A percentile compares a stretch with the other conserved stretches of the same genome.
These are phyloP conservation scores for Cyclargus thomasi DNA, from an alignment of 1,140 invertebrate species.

Conservation along the genomic window DNA sequence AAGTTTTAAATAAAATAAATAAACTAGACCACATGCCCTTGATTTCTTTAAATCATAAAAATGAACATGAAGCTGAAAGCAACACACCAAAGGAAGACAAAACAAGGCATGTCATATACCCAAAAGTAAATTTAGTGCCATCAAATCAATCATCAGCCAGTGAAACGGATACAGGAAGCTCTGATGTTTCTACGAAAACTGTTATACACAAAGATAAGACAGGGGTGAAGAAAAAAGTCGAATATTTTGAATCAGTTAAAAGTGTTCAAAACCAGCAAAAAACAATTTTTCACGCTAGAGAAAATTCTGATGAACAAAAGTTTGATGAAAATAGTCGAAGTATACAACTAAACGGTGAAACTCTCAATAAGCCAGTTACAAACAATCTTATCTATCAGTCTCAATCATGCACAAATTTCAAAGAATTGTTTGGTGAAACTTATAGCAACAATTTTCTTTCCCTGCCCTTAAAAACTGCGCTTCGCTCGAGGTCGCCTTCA, in stretches of 20 bases:
- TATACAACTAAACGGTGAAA: not conserved
- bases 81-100: conserved; percentile 20
- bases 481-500: conserved; percentile 60
- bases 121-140: conserved; percentile 45
- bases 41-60: conserved; percentile 30
- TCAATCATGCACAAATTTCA: conserved; percentile 83
- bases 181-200: conserved; percentile 80
- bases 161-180: conserved; percentile 82
- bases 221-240: conserved; percentile 83
- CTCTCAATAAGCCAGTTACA: conserved; percentile 25
- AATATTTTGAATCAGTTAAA: conserved; percentile 84
- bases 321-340: conserved; percentile 50
- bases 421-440: conserved; percentile 85
- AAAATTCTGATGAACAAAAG: conserved; percentile 64
- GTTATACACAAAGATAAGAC: conserved; percentile 77
- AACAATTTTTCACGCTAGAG: conserved; percentile 72
- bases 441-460: conserved; percentile 71
- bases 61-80: conserved; percentile 37
- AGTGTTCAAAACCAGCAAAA: conserved; percentile 36
- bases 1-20: conserved; percentile 80
- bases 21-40: conserved; percentile 50
- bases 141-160: conserved; percentile 66
- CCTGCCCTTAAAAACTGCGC: conserved; percentile 53
- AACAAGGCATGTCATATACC: conserved; percentile 39
- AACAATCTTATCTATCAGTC: conserved; percentile 72